Conservation (phyloP, 1,140 invertebrate species). For the Drosophila yakuba region DNA sequence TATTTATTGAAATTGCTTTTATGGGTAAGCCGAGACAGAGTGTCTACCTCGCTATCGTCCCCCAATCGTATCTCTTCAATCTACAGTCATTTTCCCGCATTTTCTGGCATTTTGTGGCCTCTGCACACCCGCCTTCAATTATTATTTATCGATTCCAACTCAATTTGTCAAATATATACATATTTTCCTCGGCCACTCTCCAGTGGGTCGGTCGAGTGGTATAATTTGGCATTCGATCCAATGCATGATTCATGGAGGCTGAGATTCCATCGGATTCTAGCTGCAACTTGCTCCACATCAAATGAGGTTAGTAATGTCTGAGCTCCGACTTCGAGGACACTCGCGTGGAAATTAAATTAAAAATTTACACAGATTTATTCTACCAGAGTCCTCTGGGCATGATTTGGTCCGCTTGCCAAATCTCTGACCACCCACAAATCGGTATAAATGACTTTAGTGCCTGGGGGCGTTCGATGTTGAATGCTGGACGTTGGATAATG, state of each 20-base stretch:
- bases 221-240: constrained; percentile 36
- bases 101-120: constrained; percentile 17
- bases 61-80: constrained; percentile 22
- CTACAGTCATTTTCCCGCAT: constrained; percentile 29
- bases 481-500: neutral
- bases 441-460: constrained; percentile 40
- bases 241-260: constrained; percentile 32
- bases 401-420: constrained; percentile 10
- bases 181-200: constrained; percentile 22
- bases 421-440: constrained; percentile 35
- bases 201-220: neutral
- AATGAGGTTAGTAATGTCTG: constrained; percentile 8
- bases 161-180: constrained; percentile 63
- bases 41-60: constrained; percentile 25
- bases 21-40: constrained; percentile 24
- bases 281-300: constrained; percentile 21
- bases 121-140: constrained; percentile 57
- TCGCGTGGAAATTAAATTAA: constrained; percentile 45
- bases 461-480: neutral
- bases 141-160: constrained; percentile 73
- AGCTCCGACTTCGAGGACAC: constrained; percentile 16
- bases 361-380: constrained; percentile 43
- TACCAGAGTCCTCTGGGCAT: neutral
- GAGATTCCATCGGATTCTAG: constrained; percentile 7
- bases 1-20: constrained; percentile 82